Percentiles rank a stretch among this genome's conserved stretches.
Evolutionary conservation across 92 coral and sea anemone genomes (phyloP).

Genomic region (Siderastrea siderea): DNA sequence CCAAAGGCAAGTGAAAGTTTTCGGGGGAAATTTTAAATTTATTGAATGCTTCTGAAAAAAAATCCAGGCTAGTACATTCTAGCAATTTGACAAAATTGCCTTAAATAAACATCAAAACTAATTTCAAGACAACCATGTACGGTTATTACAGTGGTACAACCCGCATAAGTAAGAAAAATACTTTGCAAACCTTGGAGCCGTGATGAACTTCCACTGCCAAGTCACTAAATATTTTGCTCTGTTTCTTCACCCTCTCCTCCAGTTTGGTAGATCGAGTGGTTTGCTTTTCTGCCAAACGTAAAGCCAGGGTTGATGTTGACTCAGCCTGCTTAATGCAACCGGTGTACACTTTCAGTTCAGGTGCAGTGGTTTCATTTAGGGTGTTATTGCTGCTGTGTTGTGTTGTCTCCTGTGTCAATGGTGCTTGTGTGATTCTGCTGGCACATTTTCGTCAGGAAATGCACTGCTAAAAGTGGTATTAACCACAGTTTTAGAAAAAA

Average conservation of each 20-base stretch:
- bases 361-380: too few relatives aligned
- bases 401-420: too few relatives aligned
- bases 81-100: background rate
- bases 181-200: background rate
- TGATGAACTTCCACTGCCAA: slow-evolving; percentile 6
- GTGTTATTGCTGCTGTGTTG: too few relatives aligned
- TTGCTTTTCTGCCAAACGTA: background rate
- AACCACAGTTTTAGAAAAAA: too few relatives aligned
- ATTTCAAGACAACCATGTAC: background rate
- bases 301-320: background rate
- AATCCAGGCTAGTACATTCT: too few relatives aligned
- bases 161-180: background rate
- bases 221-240: slow-evolving; percentile 10
- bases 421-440: too few relatives aligned
- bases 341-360: too few relatives aligned
- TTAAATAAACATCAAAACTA: background rate
- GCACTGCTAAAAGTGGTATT: too few relatives aligned
- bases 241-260: slow-evolving; percentile 20
- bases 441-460: too few relatives aligned
- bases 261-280: background rate
- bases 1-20: too few relatives aligned
- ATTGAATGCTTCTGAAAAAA: background rate
- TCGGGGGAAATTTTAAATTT: background rate
- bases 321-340: too few relatives aligned
- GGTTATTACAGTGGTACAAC: too few relatives aligned